phyloP scores from a whole-genome alignment of 35 echinoderm and acorn worm species.

The Strongylocentrotus purpuratus region DNA sequence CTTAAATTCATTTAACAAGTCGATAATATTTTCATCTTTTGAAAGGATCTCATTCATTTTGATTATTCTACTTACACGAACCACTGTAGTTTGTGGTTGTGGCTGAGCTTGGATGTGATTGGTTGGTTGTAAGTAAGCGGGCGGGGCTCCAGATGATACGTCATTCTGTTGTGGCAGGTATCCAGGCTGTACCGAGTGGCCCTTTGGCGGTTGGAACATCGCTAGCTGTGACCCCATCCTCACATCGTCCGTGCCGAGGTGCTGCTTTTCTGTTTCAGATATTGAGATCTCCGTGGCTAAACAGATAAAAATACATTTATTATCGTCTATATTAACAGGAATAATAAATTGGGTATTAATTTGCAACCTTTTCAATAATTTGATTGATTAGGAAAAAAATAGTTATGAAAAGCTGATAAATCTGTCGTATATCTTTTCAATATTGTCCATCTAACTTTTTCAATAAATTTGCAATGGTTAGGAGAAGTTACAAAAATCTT shows the following conservation, averaged over 20 bases:
- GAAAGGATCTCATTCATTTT: no score
- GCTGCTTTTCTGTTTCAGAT: not conserved
- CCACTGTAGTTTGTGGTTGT: not conserved
- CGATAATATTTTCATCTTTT: no score
- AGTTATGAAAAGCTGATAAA: no score
- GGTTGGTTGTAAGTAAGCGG: not conserved
- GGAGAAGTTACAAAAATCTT: no score
- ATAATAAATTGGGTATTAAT: no score
- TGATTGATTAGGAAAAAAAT: no score
- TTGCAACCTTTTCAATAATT: no score
- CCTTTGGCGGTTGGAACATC: not conserved
- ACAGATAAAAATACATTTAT: not conserved
- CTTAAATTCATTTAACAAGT: no score
- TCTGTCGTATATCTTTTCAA: no score
- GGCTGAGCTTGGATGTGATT: not conserved
- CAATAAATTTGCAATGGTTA: no score
- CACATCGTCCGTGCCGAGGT: not conserved
- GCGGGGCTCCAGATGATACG: not conserved
- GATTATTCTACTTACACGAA: not conserved
- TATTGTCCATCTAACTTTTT: no score
- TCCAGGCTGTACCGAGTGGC: not conserved
- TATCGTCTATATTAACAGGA: no score
- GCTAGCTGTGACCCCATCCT: not conserved
- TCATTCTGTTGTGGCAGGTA: not conserved
- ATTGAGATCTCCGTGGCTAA: not conserved